Evolutionary conservation across 2,888 invertebrate species (phyloP).

Genomic region (Hydrotaea cyrtoneurina): DNA sequence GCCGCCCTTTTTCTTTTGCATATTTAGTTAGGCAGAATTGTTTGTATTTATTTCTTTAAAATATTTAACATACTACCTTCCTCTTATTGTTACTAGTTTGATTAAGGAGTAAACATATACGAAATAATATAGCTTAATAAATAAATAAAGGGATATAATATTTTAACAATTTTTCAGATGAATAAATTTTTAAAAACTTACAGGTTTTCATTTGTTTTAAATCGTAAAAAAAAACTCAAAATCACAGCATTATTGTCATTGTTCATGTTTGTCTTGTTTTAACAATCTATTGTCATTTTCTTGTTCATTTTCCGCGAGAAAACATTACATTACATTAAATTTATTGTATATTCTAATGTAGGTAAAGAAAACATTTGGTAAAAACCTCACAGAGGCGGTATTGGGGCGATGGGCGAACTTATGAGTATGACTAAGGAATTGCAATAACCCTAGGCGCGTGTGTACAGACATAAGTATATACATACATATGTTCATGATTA

Average conservation of each 20-base stretch:
- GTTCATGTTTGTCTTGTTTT: slow-evolving; percentile 20
- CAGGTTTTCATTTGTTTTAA: slow-evolving; percentile 25
- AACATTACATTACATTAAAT: slow-evolving; percentile 14
- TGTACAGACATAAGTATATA: neutral
- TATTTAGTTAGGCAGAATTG: slow-evolving; percentile 5
- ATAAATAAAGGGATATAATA: neutral
- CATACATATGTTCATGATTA: too few relatives aligned
- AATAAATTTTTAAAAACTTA: slow-evolving; percentile 23
- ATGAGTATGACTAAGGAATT: neutral
- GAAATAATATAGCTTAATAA: too few relatives aligned
- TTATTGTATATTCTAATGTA: slow-evolving; percentile 14
- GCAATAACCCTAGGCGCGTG: neutral
- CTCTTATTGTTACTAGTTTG: slow-evolving; percentile 17
- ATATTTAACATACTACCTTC: slow-evolving; percentile 49
- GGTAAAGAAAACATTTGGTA: slow-evolving; percentile 55
- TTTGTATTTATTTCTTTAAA: slow-evolving; percentile 39
- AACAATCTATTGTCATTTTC: slow-evolving; percentile 55
- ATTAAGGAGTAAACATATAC: neutral
- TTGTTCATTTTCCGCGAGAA: slow-evolving; percentile 18
- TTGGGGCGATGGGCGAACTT: neutral
- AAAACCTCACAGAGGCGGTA: slow-evolving; percentile 73
- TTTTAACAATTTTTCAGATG: slow-evolving; percentile 30
- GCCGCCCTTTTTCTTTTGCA: too few relatives aligned
- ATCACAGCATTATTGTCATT: slow-evolving; percentile 58
- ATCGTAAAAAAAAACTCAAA: slow-evolving; percentile 48